Base-by-base conservation (phyloP, 2,888 invertebrate genomes). In the Tenthredo scrophulariae region DNA sequence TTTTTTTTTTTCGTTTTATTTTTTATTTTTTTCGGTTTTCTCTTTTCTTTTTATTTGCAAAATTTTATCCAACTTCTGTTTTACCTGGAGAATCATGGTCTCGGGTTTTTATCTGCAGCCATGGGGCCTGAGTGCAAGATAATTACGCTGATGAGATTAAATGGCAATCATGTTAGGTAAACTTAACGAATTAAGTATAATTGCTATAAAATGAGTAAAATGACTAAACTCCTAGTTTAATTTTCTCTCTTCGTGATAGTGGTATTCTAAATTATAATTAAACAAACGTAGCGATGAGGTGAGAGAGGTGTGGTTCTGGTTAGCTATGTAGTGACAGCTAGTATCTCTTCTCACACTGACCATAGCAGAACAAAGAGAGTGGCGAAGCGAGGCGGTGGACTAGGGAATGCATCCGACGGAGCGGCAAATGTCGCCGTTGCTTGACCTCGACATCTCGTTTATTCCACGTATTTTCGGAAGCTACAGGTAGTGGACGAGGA, bases 151-250 rank as follows among this genome's bases (percentile, higher is more conserved):
- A 22, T 62, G 58, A 80, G 58, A 80, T 80, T 80, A 40, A 62
- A n/a, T 40, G 80, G 62, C 58, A 80, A 62, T 62, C 62, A 80
- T 58, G 26, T 58, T 26, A 80, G 40, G n/a, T 62, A 37, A 80
- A 80, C 80, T 80, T 40, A 40, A 22, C 58, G 58, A 80, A 80
- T 80, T 33, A 58, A 54, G 40, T 80, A 58, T 80, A 58, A 80
- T 37, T 62, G 29, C 22, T 26, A 10, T 62, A 26, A 50, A 80
- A 80, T 40, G 58, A 58, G 22, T 62, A n/a, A 79, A 79, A 58
- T 37, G 22, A 79, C 37, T 15, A 22, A 40, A 62, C 5, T 62
- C 15, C 58, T 58, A 58, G 40, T 80, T 62, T 40, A 80, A 80
- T 80, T 80, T 80, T 37, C 58, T 62, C 37, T 40, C 80, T 33